These are phyloP conservation scores for Thymelicus acteon DNA, from an alignment of 2,888 invertebrate genomes.

Conservation along the genomic window DNA sequence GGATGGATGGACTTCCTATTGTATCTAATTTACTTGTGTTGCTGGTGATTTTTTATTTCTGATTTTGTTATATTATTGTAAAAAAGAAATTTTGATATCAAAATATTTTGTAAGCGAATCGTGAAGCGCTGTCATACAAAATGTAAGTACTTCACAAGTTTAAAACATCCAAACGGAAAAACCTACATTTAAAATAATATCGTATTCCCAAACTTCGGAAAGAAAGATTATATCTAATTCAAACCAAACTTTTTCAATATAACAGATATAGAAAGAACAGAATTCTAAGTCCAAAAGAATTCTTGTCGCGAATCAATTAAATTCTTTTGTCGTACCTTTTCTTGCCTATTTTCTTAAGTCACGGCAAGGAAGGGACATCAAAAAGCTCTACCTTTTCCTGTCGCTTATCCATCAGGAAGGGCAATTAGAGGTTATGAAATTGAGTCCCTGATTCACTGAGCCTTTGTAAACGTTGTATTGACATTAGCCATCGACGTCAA, in stretches of 20 bases:
- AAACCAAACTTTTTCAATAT: slow-evolving; percentile 39
- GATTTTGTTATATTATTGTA: too few species aligned
- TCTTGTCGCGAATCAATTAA: slow-evolving; percentile 73
- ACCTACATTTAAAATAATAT: background rate
- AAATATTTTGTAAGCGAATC: background rate
- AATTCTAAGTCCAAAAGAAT: slow-evolving; percentile 50
- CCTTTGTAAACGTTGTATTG: slow-evolving; percentile 70
- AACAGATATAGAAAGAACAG: slow-evolving; percentile 40
- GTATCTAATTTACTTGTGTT: too few species aligned
- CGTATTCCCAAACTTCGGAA: slow-evolving; percentile 1
- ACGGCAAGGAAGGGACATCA: slow-evolving; percentile 56
- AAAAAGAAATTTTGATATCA: too few species aligned
- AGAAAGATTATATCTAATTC: slow-evolving; percentile 9
- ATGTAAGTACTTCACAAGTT: background rate
- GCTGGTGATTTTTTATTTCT: too few species aligned
- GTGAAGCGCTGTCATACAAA: background rate
- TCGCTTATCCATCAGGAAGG: slow-evolving; percentile 53
- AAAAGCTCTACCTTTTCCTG: slow-evolving; percentile 58
- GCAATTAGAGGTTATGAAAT: slow-evolving; percentile 81
- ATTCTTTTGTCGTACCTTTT: slow-evolving; percentile 71
- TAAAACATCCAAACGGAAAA: background rate
- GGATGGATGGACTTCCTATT: too few species aligned
- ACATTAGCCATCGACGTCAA: slow-evolving; percentile 59
- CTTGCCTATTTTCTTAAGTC: slow-evolving; percentile 70
- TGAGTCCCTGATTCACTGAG: slow-evolving; percentile 65